These are phyloP conservation scores for Saguinus midas DNA, from an alignment of 2,113 vertebrate species.

Conservation along the genomic window DNA sequence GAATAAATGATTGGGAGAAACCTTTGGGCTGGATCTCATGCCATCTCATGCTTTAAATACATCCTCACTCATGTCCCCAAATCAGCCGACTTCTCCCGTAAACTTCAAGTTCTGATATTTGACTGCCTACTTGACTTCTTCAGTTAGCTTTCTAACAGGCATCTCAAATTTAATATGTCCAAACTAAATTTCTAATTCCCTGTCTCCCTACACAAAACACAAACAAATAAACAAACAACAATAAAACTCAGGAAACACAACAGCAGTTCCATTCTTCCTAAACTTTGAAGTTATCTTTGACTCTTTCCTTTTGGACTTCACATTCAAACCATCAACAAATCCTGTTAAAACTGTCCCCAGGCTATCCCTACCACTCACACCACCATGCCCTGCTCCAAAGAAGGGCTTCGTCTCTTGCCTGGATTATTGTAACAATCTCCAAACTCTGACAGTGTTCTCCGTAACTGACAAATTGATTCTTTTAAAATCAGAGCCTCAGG, in stretches of 20 bases:
- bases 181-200: not conserved
- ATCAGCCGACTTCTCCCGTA: not conserved
- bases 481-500: slow-evolving; percentile 7
- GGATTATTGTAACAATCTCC: not conserved
- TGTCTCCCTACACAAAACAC: not conserved
- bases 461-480: not conserved
- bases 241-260: not conserved
- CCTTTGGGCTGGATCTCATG: not conserved
- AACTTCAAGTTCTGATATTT: not conserved
- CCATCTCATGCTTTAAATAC: not conserved
- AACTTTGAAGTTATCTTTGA: not conserved
- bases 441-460: not conserved
- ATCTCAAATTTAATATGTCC: not conserved
- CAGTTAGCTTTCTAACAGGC: not conserved
- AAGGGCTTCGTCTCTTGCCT: not conserved
- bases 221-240: not conserved
- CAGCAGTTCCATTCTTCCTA: not conserved
- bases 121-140: not conserved
- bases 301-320: not conserved
- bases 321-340: not conserved
- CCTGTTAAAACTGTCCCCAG: not conserved
- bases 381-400: not conserved
- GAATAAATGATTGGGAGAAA: not conserved
- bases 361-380: not conserved
- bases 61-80: not conserved